phyloP scores from a whole-genome alignment of 2,888 invertebrate genomes.

The Xanthorhoe spadicearia region DNA sequence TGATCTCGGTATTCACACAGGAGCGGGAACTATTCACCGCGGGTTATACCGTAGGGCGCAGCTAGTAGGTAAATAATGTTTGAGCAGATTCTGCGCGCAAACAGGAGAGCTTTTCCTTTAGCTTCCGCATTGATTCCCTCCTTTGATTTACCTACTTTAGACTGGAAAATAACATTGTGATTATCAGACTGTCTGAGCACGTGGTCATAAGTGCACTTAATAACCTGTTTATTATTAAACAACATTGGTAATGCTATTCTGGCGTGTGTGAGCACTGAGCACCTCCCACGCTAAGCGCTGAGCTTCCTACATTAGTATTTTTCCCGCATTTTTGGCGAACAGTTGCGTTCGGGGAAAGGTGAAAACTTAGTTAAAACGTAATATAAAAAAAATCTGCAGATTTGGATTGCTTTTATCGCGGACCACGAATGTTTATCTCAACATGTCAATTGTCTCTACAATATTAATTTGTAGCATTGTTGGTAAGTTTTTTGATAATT shows the following conservation, averaged over 20 bases:
- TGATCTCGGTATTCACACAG: too few relatives aligned
- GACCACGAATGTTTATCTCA: conserved; percentile 56
- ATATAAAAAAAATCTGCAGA: neutral
- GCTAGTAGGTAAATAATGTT: too few relatives aligned
- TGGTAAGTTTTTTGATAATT: conserved; percentile 63
- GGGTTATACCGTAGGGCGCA: too few relatives aligned
- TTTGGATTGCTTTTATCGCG: conserved; percentile 7
- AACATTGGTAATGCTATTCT: conserved; percentile 53
- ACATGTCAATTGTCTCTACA: conserved; percentile 57
- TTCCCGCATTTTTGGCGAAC: conserved; percentile 71
- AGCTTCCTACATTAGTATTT: conserved; percentile 64
- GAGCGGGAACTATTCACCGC: too few relatives aligned
- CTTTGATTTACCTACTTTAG: neutral
- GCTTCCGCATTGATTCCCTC: neutral
- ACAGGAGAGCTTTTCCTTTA: neutral
- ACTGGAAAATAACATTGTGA: conserved; percentile 9
- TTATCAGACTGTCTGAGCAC: conserved; percentile 10
- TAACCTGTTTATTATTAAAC: conserved; percentile 53
- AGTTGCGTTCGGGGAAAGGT: conserved; percentile 53
- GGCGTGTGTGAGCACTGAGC: conserved; percentile 54
- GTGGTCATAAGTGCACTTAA: conserved; percentile 31
- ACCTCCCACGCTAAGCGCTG: conserved; percentile 61
- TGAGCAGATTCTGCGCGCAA: too few relatives aligned
- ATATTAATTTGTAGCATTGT: conserved; percentile 56
- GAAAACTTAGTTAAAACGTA: neutral